Evolutionary conservation across 37 sponge, comb jelly and placozoan species (phyloP), one percentile per base, ranked within the genome.

Genomic region (Crambe crambe): DNA sequence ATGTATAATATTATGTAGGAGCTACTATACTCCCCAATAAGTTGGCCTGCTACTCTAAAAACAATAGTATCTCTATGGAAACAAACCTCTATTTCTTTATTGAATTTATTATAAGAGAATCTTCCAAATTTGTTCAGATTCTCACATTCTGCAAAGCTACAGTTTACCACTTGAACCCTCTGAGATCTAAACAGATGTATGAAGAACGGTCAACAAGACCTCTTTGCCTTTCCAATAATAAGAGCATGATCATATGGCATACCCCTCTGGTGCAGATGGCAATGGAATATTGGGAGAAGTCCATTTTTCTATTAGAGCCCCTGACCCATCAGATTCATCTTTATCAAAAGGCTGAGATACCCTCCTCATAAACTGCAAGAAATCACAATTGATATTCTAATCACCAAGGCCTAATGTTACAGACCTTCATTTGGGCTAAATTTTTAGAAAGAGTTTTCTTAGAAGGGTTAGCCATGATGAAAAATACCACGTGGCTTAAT

Each of bases 301-400:
- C 93, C 93, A 92, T 57, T 88, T 86, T 27, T 92, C 89, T 35
- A 71, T 81, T 21, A 92, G 64, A 0, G 67, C 54, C 8, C 39
- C 59, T 31, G 65, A 32, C 5, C 79, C 74, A 37, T 81, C 84
- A 21, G 29, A 31, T 34, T 67, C 81, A 6, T 64, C 60, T 23
- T 30, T 1, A n/a, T 73, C 79, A 38, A 65, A 18, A 64, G 39
- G 31, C 0, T 69, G 70, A 23, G 23, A 41, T 26, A 68, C 63
- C 39, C 76, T 61, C 56, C 89, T 85, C 95, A 94, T 94, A 57
- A 94, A 94, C 94, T 94, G 44, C n/a, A 71, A 54, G 8, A 61
- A 64, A 29, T 10, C 58, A 74, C 15, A 2, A 60, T 9, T 37
- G 2, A 76, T 59, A 26, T 6, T 27, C 10, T 34, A 51, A 22